phyloP scores from a whole-genome alignment of 2,888 invertebrate genomes.

The Cephus sareptanus region DNA sequence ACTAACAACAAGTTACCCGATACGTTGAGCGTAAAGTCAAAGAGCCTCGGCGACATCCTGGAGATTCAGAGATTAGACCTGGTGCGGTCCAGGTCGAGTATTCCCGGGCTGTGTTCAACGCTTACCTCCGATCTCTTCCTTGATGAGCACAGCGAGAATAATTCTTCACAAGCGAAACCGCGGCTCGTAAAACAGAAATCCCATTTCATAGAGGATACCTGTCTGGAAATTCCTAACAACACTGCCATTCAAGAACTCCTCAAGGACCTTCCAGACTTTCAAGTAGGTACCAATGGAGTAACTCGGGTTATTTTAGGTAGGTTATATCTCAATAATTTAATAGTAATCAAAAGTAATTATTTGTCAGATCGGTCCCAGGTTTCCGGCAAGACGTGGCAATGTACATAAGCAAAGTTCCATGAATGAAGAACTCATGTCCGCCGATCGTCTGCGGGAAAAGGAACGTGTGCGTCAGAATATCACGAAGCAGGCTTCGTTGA shows the following conservation, averaged over 20 bases:
- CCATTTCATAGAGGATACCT: slow-evolving; percentile 75
- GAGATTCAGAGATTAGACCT: slow-evolving; percentile 79
- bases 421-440: slow-evolving; percentile 90
- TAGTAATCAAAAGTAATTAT: neutral
- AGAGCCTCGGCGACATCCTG: slow-evolving; percentile 85
- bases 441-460: slow-evolving; percentile 85
- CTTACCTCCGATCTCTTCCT: slow-evolving; percentile 48
- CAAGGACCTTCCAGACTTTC: slow-evolving; percentile 76
- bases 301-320: neutral
- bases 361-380: slow-evolving; percentile 12
- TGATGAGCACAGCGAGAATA: slow-evolving; percentile 36
- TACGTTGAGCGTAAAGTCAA: slow-evolving; percentile 77
- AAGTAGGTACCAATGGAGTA: slow-evolving; percentile 34
- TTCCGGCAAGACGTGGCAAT: slow-evolving; percentile 65
- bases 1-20: slow-evolving; percentile 49
- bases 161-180: slow-evolving; percentile 67
- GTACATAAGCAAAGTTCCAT: slow-evolving; percentile 87
- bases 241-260: slow-evolving; percentile 77
- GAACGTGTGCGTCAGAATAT: slow-evolving; percentile 85
- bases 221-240: slow-evolving; percentile 43
- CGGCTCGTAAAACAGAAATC: slow-evolving; percentile 88
- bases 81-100: slow-evolving; percentile 80
- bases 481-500: slow-evolving; percentile 89
- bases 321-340: neutral
- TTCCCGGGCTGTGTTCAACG: slow-evolving; percentile 72